Conservation (phyloP, 2,888 invertebrate genomes). For the Drosophila meridiana region DNA sequence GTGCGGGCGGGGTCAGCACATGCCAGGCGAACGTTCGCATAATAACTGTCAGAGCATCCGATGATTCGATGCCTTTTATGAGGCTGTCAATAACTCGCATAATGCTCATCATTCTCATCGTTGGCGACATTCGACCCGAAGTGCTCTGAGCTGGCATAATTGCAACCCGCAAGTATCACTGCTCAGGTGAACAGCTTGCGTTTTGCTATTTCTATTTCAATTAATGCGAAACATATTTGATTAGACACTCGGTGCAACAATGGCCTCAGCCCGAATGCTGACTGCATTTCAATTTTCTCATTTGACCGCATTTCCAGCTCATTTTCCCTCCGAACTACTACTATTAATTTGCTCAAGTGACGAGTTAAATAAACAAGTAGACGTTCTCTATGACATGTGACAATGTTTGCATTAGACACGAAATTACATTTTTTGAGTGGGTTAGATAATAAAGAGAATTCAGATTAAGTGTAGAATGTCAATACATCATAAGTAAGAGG, state of each 20-base stretch:
- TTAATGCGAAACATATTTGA: slow-evolving; percentile 2
- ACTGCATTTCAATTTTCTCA: neutral
- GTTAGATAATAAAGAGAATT: neutral
- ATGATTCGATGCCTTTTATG: slow-evolving; percentile 42
- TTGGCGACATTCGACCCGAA: slow-evolving; percentile 3
- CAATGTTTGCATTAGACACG: neutral
- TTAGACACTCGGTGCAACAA: neutral
- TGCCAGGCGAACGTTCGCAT: slow-evolving; percentile 35
- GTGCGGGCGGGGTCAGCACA: slow-evolving; percentile 30
- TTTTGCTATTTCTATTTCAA: neutral
- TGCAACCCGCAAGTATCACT: neutral
- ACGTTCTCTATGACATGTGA: neutral
- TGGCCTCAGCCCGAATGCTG: neutral
- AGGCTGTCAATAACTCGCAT: slow-evolving; percentile 50
- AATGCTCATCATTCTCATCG: slow-evolving; percentile 19
- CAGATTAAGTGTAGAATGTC: neutral
- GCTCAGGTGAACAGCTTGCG: neutral
- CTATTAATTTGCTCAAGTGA: neutral
- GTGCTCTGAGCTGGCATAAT: neutral
- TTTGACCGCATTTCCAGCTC: neutral
- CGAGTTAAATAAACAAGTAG: neutral
- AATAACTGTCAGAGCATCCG: slow-evolving; percentile 44
- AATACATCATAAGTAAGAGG: too few relatives aligned
- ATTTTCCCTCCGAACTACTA: neutral
- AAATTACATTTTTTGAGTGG: neutral